phyloP scores from a whole-genome alignment of 2,113 vertebrate genomes.

The Eidolon helvum region DNA sequence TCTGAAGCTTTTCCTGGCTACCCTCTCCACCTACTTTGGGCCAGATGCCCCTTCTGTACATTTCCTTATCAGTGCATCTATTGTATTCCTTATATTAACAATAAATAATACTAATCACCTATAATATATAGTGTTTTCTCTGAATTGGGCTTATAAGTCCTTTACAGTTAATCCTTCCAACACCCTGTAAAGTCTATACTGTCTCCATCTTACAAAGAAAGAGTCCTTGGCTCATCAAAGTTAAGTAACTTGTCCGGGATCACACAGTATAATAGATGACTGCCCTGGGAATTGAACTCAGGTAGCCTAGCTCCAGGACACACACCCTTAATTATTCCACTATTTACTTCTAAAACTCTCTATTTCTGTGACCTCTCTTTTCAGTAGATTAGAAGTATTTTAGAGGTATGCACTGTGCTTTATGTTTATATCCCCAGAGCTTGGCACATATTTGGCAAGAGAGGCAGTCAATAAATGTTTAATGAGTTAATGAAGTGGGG shows the following conservation, averaged over 20 bases:
- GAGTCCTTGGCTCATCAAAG: background rate
- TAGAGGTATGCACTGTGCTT: background rate
- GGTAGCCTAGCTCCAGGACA: background rate
- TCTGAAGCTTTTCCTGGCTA: background rate
- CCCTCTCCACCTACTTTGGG: background rate
- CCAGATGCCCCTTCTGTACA: background rate
- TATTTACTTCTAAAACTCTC: background rate
- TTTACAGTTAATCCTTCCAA: constrained; percentile 12
- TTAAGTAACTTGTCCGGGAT: background rate
- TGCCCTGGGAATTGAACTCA: background rate
- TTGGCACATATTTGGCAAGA: constrained; percentile 34
- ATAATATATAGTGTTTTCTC: background rate
- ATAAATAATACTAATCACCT: background rate
- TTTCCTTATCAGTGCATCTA: background rate
- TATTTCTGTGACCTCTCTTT: background rate
- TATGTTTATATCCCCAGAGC: constrained; percentile 6
- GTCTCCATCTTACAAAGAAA: background rate
- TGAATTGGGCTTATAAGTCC: background rate
- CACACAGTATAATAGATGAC: background rate
- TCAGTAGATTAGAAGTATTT: constrained; percentile 24
- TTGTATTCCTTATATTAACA: background rate
- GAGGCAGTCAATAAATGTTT: constrained; percentile 40
- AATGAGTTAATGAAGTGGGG: background rate
- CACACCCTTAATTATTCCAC: background rate
- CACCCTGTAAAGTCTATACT: background rate